Conservation (phyloP, 1,140 invertebrate species). For the Anoplophora glabripennis region DNA sequence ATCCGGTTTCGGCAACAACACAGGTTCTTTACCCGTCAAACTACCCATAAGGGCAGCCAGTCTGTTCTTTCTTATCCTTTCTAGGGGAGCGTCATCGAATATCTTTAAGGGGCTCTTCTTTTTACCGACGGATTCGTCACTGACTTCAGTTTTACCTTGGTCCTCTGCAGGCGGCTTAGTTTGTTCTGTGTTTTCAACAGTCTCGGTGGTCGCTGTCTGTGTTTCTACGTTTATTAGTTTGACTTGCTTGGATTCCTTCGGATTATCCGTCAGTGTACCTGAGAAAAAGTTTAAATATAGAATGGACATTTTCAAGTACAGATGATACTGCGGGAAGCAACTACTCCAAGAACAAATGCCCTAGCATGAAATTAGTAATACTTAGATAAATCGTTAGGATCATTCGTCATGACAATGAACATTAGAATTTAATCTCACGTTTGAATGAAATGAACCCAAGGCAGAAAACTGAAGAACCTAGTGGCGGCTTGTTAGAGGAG, state of each 20-base stretch:
- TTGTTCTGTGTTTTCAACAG: not conserved
- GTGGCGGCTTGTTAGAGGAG: too few species aligned
- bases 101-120: conserved; percentile 27
- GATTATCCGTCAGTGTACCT: conserved; percentile 28
- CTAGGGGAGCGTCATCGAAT: conserved; percentile 37
- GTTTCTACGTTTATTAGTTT: conserved; percentile 36
- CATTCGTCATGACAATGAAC: too few species aligned
- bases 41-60: conserved; percentile 34
- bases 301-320: not conserved
- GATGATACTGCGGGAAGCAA: not conserved
- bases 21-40: conserved; percentile 30
- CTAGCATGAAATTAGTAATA: too few species aligned
- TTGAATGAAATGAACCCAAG: too few species aligned
- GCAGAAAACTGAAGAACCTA: too few species aligned
- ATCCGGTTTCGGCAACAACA: conserved; percentile 9
- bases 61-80: conserved; percentile 34
- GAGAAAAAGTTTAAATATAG: conserved; percentile 8
- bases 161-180: not conserved
- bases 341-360: too few species aligned
- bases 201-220: conserved; percentile 25
- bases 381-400: too few species aligned
- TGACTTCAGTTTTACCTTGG: conserved; percentile 14
- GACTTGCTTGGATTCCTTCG: conserved; percentile 24
- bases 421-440: too few species aligned
- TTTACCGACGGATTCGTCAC: not conserved